Base-by-base conservation (phyloP, 2,888 invertebrate species). In the Ichneumoninae sp. region DNA sequence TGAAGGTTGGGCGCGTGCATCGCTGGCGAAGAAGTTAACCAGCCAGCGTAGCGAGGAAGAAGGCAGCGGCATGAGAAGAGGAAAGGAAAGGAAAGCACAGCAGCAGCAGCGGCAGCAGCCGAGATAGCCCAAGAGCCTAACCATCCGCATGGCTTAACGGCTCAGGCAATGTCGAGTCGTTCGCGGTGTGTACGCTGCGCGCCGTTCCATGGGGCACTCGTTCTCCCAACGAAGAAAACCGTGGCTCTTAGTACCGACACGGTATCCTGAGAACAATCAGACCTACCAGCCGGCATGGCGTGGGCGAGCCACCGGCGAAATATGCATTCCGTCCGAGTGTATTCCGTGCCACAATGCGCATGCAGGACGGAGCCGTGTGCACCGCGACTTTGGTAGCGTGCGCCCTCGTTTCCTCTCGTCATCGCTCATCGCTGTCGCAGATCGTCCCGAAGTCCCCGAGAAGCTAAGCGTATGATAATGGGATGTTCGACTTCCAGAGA, bases 201-300 rank as follows among this genome's bases (percentile, higher is more conserved):
- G 16, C 44, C 33, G 26, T 33, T 65, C 10, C 80, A 60, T 19
- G 75, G 47, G 33, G 54, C 40, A 40, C 76, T 76, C 33, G 50
- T 65, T 57, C 76, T 7, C 13, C 36, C 50, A 60, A 78, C 72
- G 60, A 72, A 72, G 65, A 57, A 60, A 78, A 77, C 68, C 66
- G 66, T 52, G 85, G 71, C 75, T 16, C 50, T 52, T 68, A 50
- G 54, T 65, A 57, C 75, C 66, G 75, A 80, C 70, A 44, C 54
- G 71, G 71, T 90, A 91, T 92, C 91, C 91, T 91, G 92, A 91
- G 93, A 93, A 93, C 93, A 91, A 92, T 92, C 91, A 91, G 91
- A 92, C 90, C 92, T 90, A 91, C 91, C 90, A 87, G 89, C 90
- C 86, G 88, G 76, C 70, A 89, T 87, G 83, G 91, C 90, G 92